Base-by-base conservation (phyloP, 2,888 invertebrate genomes). In the Polydrusus cervinus region DNA sequence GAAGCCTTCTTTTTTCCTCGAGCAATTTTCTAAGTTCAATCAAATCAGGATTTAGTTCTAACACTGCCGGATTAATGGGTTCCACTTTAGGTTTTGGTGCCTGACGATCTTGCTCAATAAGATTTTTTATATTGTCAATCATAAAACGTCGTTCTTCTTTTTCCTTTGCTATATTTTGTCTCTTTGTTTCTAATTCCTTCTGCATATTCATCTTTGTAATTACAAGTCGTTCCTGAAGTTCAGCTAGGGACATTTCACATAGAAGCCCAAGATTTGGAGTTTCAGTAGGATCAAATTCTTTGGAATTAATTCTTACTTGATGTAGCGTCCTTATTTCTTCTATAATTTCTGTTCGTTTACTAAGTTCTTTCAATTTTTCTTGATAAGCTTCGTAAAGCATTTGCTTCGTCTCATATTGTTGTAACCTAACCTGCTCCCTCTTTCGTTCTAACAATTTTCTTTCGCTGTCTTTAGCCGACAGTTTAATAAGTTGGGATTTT, bases 161-260 rank as follows among this genome's bases (percentile, higher is more conserved):
- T 76, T 87, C 84, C 73, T 88, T 86, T 80, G 83, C 84, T 10
- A 92, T 89, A n/a, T 77, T 57, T 67, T 84, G 83, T 76, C 85
- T 88, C 80, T 90, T 90, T 57, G 82, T 85, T 69, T 90, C 88
- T 18, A 91, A 80, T 81, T 91, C 90, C 71, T 90, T 89, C 76
- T 89, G 85, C 75, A 91, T 84, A 16, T 86, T 86, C 38, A 90
- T 87, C 84, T 90, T 91, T 79, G 90, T 85, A 25, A 88, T 81
- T 66, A 80, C 83, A 43, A 92, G 81, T 67, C 90, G 86, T 83
- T 91, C 91, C 81, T 90, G 89, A 62, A 92, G 82, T 84, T 92
- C 91, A 8, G 90, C 90, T 61, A 91, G 88, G 0, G 92, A 91
- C 91, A 92, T 92, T 87, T 92, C 91, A 83, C 90, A 90, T 30